phyloP scores from a whole-genome alignment of 2,113 vertebrate genomes.

The Cavia porcellus region DNA sequence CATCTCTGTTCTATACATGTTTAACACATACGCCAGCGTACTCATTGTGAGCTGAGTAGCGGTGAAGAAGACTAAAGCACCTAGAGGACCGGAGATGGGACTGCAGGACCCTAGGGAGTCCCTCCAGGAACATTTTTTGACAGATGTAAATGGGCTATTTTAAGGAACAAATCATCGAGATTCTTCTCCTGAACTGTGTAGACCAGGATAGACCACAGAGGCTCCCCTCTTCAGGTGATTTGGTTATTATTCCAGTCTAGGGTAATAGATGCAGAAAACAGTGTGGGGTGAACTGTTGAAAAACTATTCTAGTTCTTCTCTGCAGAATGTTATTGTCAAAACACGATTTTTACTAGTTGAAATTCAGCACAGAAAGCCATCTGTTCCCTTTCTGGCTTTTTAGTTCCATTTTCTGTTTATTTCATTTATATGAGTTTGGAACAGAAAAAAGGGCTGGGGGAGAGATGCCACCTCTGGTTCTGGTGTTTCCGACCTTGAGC shows the following conservation, averaged over 20 bases:
- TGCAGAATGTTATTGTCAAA: constrained; percentile 63
- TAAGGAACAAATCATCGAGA: neutral
- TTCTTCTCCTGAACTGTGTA: neutral
- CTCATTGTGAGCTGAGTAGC: neutral
- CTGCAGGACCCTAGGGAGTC: neutral
- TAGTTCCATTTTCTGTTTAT: constrained; percentile 65
- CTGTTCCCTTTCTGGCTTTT: constrained; percentile 64
- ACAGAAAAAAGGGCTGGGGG: neutral
- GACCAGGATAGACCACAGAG: neutral
- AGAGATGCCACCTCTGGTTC: neutral
- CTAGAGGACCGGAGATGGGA: neutral
- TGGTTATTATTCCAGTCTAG: neutral
- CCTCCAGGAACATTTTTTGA: neutral
- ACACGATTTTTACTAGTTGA: constrained; percentile 45
- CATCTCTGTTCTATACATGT: neutral
- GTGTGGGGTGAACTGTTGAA: neutral
- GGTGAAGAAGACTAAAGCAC: neutral
- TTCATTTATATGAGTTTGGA: constrained; percentile 54
- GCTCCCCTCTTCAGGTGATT: neutral
- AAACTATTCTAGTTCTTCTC: constrained; percentile 54
- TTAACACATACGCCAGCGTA: neutral
- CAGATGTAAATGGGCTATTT: neutral
- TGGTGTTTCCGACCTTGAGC: neutral
- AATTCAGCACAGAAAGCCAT: constrained; percentile 70
- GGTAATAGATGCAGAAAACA: neutral